Conservation (phyloP, 2,113 vertebrate species). For the Synchiropus splendidus region DNA sequence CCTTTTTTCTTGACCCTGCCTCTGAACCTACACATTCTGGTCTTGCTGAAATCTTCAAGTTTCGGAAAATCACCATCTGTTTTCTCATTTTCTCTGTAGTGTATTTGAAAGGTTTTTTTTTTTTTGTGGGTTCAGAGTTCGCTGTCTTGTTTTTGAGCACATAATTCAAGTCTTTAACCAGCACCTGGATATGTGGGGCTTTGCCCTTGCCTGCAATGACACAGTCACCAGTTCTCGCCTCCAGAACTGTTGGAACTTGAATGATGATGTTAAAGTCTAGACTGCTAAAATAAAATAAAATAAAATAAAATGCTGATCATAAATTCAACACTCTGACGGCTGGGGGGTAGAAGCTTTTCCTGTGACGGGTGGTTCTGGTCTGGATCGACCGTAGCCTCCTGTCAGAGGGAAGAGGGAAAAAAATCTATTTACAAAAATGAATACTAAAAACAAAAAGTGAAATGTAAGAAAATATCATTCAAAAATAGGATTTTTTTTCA, state of each 20-base stretch:
- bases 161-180: slow-evolving; percentile 39
- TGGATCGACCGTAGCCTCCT: no score
- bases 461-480: no score
- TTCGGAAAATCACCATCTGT: no score
- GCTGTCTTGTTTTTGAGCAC: slow-evolving; percentile 14
- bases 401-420: no score
- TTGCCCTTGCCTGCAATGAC: slow-evolving; percentile 40
- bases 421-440: no score
- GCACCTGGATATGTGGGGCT: slow-evolving; percentile 41
- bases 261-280: slow-evolving; percentile 54
- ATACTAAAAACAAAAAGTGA: no score
- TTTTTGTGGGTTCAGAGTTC: slow-evolving; percentile 9
- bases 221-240: slow-evolving; percentile 28
- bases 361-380: no score
- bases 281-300: slow-evolving; percentile 51
- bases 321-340: no score
- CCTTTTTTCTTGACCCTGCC: slow-evolving; percentile 9
- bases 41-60: not conserved
- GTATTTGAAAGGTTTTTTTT: slow-evolving; percentile 9
- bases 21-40: slow-evolving; percentile 8
- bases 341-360: no score
- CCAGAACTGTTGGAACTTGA: slow-evolving; percentile 36
- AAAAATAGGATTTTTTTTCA: no score
- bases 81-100: slow-evolving; percentile 19
- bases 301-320: slow-evolving; percentile 26